Evolutionary conservation across 2,888 invertebrate genomes (phyloP).

Genomic region (Rambutsinella grinnellia): DNA sequence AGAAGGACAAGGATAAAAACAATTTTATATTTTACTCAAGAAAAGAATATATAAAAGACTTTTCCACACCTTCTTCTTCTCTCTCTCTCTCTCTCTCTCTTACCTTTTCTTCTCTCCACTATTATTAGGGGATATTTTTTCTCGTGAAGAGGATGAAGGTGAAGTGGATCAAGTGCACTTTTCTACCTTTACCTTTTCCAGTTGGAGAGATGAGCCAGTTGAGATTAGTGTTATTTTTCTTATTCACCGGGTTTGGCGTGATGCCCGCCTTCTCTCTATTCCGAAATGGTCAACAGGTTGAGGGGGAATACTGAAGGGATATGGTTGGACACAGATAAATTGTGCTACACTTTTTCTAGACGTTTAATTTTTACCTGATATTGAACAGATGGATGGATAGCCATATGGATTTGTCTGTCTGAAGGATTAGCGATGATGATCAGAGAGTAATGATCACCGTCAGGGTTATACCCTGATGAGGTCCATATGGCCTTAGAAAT

Average conservation of each 20-base stretch:
- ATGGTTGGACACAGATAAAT: conserved; percentile 35
- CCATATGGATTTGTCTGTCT: neutral
- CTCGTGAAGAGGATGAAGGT: too few species aligned
- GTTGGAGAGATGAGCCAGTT: conserved; percentile 6
- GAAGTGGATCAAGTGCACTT: neutral
- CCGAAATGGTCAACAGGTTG: neutral
- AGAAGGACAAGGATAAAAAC: neutral
- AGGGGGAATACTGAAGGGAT: neutral
- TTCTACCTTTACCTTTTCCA: neutral
- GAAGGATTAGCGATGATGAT: neutral
- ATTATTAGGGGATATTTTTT: too few species aligned
- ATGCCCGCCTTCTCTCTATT: conserved; percentile 50
- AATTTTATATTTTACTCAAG: neutral
- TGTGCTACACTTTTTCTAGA: neutral
- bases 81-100: neutral
- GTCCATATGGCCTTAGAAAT: neutral
- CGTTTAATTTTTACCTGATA: neutral
- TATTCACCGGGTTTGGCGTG: conserved; percentile 52
- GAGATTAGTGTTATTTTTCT: conserved; percentile 50
- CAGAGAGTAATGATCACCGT: neutral
- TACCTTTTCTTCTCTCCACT: neutral
- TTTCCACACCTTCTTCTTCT: conserved; percentile 39
- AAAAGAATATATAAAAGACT: conserved; percentile 21
- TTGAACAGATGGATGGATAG: conserved; percentile 18
- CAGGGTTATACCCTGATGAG: neutral